These are phyloP conservation scores for Ladona fulva DNA, from an alignment of 1,140 invertebrate species.

Conservation along the genomic window DNA sequence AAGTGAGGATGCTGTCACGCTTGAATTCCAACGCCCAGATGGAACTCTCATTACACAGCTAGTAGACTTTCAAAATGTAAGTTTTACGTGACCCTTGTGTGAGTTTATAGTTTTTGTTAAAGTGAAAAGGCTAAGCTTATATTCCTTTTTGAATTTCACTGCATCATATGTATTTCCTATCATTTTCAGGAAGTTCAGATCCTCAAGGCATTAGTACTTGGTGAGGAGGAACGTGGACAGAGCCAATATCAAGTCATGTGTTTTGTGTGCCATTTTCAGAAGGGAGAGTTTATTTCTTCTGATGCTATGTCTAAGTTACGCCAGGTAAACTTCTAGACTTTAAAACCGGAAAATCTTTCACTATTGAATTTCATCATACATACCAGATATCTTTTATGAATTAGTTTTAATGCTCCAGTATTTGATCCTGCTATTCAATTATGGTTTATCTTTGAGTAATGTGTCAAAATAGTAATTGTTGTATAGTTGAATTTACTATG, in stretches of 20 bases:
- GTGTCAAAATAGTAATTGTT: too few species aligned
- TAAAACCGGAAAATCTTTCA: too few species aligned
- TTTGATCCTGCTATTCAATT: too few species aligned
- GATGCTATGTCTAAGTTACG: slow-evolving; percentile 96
- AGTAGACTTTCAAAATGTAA: slow-evolving; percentile 88
- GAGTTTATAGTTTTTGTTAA: too few species aligned
- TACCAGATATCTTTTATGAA: too few species aligned
- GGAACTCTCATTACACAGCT: slow-evolving; percentile 85
- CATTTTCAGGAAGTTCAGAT: slow-evolving; percentile 78
- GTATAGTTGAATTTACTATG: too few species aligned
- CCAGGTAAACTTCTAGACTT: slow-evolving; percentile 48
- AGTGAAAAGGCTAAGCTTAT: too few species aligned
- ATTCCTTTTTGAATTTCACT: too few species aligned
- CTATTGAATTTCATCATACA: too few species aligned
- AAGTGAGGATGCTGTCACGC: slow-evolving; percentile 73
- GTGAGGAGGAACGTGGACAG: slow-evolving; percentile 88
- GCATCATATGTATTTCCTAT: neutral
- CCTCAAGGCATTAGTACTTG: slow-evolving; percentile 80
- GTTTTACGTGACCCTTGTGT: too few species aligned
- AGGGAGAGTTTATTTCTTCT: slow-evolving; percentile 81
- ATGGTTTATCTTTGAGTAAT: too few species aligned
- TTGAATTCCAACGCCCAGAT: slow-evolving; percentile 84
- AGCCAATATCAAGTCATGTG: slow-evolving; percentile 85
- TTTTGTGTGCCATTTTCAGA: slow-evolving; percentile 80
- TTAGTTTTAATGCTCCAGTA: too few species aligned